Base-by-base conservation (phyloP, 2,888 invertebrate species). In the Nymphalis polychloros region DNA sequence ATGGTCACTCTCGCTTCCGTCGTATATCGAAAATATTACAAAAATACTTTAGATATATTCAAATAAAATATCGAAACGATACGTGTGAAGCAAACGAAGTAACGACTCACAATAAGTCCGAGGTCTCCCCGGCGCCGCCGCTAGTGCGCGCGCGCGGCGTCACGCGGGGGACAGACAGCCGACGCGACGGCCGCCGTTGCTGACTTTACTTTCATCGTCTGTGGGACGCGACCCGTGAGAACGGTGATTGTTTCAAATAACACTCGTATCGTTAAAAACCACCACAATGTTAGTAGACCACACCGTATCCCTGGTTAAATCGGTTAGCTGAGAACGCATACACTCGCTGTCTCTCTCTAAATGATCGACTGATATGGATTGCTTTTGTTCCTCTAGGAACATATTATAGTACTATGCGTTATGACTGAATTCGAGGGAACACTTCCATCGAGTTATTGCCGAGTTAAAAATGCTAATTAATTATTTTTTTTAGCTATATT, bases 101-200 rank as follows among this genome's bases (percentile, higher is more conserved):
- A 52, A 52, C 23, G 7, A 23, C 10, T 52, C 13, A 52, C 16
- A 23, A 6, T 20, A 4, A 0, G 16, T 13, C 27, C 23, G 5
- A 52, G 52, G 16, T 23, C n/a, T n/a, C n/a, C 4, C 52, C 20
- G 16, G 13, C 16, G 48, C 48, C 8, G 41, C 41, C 69, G 80
- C 80, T 87, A 92, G 76, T 88, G 90, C 16, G 85, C 84, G 69
- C 90, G 85, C 75, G 87, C 81, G 77, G 84, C 89, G 83, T 94
- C 94, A 94, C 89, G 93, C 93, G 86, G 94, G 94, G 85, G 94
- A 94, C 75, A 94, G 89, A 87, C 95, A 95, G 80, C 95, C 94
- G 93, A 94, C 92, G 89, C 94, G 94, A 92, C 94, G 93, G 84
- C 93, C 91, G 85, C 90, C 86, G 86, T 90, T 86, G 83, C 93